phyloP scores from a whole-genome alignment of 2,888 invertebrate species.

The Scaptomyza polygonia region DNA sequence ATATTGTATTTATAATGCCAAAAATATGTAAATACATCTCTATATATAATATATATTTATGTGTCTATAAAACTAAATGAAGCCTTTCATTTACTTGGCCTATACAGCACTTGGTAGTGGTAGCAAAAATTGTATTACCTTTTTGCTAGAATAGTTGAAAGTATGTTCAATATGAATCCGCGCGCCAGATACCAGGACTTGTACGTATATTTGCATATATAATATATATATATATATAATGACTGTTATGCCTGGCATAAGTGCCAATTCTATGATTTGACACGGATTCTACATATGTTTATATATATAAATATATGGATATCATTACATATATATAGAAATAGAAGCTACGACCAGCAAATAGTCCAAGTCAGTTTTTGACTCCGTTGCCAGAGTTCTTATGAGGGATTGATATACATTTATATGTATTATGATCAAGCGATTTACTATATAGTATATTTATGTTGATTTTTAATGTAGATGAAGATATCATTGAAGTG shows the following conservation, averaged over 20 bases:
- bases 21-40: conserved; percentile 78
- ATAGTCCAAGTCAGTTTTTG: conserved; percentile 52
- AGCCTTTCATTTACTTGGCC: conserved; percentile 76
- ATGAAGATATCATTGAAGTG: conserved; percentile 32
- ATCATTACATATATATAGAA: conserved; percentile 36
- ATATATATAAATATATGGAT: conserved; percentile 29
- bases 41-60: conserved; percentile 66
- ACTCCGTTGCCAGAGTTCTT: conserved; percentile 27
- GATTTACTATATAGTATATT: conserved; percentile 19
- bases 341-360: conserved; percentile 62
- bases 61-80: conserved; percentile 71
- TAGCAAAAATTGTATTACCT: conserved; percentile 51
- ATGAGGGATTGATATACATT: conserved; percentile 33
- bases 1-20: conserved; percentile 71
- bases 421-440: conserved; percentile 36
- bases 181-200: conserved; percentile 34
- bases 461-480: neutral
- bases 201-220: conserved; percentile 25
- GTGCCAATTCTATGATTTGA: conserved; percentile 17
- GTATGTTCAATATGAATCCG: conserved; percentile 28
- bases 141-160: conserved; percentile 42
- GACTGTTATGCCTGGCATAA: conserved; percentile 40
- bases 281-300: conserved; percentile 40
- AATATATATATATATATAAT: conserved; percentile 40
- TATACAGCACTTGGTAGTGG: conserved; percentile 75